Evolutionary conservation across 2,888 invertebrate species (phyloP).

Genomic region (Hirudinaria manillensis): DNA sequence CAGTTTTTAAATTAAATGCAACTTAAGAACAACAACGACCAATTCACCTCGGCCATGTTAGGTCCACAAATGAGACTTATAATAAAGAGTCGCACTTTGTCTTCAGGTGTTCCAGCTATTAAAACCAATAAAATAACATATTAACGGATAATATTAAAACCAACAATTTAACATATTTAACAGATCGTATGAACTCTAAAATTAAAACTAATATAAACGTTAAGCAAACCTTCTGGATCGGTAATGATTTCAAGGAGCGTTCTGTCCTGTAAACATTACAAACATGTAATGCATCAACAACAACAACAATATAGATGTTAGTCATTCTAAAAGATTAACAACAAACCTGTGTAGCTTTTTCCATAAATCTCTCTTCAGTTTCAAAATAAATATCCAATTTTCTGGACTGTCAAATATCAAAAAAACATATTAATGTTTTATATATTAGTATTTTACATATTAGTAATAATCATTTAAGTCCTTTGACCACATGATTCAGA

Average conservation of each 20-base stretch:
- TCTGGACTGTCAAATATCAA: slow-evolving; percentile 61
- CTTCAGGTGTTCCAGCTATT: slow-evolving; percentile 74
- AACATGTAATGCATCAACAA: not conserved
- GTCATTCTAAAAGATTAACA: not conserved
- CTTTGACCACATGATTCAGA: too few species aligned
- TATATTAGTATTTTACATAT: too few species aligned
- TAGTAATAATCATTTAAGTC: too few species aligned
- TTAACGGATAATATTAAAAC: not conserved
- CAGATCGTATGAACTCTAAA: not conserved
- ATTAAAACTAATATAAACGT: not conserved
- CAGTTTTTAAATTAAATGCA: not conserved
- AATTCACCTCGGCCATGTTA: slow-evolving; percentile 65
- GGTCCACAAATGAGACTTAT: slow-evolving; percentile 78
- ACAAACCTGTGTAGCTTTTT: slow-evolving; percentile 53
- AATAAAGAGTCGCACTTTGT: slow-evolving; percentile 84
- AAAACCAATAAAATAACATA: not conserved
- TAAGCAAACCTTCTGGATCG: slow-evolving; percentile 65
- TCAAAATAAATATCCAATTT: slow-evolving; percentile 94
- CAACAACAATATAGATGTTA: slow-evolving; percentile 4
- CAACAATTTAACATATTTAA: not conserved
- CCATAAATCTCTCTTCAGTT: slow-evolving; percentile 94
- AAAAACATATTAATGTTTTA: not conserved
- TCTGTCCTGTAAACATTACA: slow-evolving; percentile 60
- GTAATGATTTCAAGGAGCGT: slow-evolving; percentile 78
- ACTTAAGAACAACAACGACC: not conserved